Percentiles rank a stretch among this genome's conserved stretches.
These are phyloP conservation scores for Bombus consobrinus DNA, from an alignment of 1,140 invertebrate genomes.

Conservation along the genomic window DNA sequence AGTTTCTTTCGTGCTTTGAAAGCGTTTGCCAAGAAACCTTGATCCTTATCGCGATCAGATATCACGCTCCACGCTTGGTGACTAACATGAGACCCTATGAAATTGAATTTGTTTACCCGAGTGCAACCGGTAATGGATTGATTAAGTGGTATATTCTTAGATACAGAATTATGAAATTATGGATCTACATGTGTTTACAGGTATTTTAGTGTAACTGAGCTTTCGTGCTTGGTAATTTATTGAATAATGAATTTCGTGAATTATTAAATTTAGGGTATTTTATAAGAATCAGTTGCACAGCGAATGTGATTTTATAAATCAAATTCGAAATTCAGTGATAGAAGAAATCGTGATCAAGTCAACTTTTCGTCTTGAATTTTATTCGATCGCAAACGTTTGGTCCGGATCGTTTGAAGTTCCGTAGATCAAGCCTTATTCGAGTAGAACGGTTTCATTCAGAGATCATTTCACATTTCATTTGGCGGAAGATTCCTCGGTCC, in stretches of 20 bases:
- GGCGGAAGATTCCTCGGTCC: background rate
- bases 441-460: slow-evolving; percentile 14
- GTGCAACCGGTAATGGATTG: background rate
- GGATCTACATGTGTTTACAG: background rate
- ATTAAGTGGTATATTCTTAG: background rate
- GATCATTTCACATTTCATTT: slow-evolving; percentile 46
- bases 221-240: too few species aligned
- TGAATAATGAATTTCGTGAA: too few species aligned
- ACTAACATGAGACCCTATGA: background rate
- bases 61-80: background rate
- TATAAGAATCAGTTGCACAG: too few species aligned
- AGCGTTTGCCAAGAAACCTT: background rate
- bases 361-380: background rate
- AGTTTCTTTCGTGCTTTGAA: background rate
- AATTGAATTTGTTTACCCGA: slow-evolving; percentile 3
- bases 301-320: too few species aligned
- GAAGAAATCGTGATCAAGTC: background rate
- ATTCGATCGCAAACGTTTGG: background rate
- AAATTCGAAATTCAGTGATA: background rate
- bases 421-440: background rate
- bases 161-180: background rate
- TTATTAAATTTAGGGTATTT: too few species aligned
- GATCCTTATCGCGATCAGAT: slow-evolving; percentile 38
- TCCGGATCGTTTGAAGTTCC: background rate
- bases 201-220: too few species aligned